Percentiles rank a stretch among this genome's conserved stretches.
Evolutionary conservation across 2,888 invertebrate genomes (phyloP).

Genomic region (Nomada fabriciana): DNA sequence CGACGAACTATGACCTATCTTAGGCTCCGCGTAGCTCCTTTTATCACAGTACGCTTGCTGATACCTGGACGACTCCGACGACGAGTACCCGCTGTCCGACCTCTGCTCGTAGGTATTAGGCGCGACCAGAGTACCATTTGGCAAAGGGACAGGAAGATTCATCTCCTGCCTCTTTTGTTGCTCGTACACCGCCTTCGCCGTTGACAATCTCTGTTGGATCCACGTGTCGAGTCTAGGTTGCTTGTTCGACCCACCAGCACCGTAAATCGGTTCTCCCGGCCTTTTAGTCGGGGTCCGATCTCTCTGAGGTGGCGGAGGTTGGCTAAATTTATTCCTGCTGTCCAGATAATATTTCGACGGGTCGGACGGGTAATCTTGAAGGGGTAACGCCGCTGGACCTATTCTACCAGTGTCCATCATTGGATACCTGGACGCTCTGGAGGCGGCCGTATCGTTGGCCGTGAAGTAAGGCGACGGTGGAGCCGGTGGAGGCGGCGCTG

Average conservation of each 20-base stretch:
- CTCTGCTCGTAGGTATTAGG: constrained; percentile 75
- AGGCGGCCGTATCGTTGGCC: constrained; percentile 60
- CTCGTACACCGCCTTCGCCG: constrained; percentile 72
- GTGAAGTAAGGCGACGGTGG: constrained; percentile 69
- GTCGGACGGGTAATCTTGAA: constrained; percentile 76
- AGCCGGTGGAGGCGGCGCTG: constrained; percentile 63
- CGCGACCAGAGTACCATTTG: constrained; percentile 75
- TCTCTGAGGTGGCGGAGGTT: constrained; percentile 63
- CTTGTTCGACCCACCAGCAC: constrained; percentile 83
- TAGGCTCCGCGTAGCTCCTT: constrained; percentile 75
- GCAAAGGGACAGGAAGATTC: constrained; percentile 70
- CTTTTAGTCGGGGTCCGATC: constrained; percentile 81
- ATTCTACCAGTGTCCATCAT: constrained; percentile 70
- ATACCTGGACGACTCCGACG: constrained; percentile 72
- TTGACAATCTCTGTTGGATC: constrained; percentile 85
- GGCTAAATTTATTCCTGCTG: constrained; percentile 66
- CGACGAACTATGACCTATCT: constrained; percentile 60
- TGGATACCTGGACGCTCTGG: constrained; percentile 69
- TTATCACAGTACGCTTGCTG: constrained; percentile 81
- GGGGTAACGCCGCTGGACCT: constrained; percentile 65
- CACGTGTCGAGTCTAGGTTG: constrained; percentile 85
- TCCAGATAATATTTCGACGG: constrained; percentile 77
- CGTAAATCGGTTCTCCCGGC: constrained; percentile 77
- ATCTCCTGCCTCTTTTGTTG: constrained; percentile 78
- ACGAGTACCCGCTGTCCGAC: constrained; percentile 72